Evolutionary conservation across 2,113 vertebrate genomes (phyloP).

Genomic region (Macroglossus sobrinus): DNA sequence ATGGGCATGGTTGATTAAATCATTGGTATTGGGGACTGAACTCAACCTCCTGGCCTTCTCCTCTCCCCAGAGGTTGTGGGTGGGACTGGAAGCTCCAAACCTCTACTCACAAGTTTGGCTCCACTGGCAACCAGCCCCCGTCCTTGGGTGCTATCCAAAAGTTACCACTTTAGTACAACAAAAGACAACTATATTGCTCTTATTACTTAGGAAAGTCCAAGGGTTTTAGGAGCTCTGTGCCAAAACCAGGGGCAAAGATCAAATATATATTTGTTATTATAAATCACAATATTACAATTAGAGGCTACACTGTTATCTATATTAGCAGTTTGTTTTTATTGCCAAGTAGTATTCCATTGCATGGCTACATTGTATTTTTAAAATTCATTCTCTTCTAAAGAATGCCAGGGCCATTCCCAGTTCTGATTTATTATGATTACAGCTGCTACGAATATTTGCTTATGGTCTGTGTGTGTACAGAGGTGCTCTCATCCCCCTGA

Average conservation of each 20-base stretch:
- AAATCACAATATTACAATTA: not conserved
- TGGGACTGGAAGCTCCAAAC: not conserved
- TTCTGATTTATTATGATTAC: not conserved
- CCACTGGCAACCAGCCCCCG: not conserved
- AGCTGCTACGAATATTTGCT: not conserved
- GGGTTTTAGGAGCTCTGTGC: not conserved
- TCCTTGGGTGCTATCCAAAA: not conserved
- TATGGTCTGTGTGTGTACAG: not conserved
- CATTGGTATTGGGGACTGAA: not conserved
- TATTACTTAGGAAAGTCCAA: not conserved
- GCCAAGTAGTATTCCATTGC: not conserved
- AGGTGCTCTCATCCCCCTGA: not conserved
- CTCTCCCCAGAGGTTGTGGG: not conserved
- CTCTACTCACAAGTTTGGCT: not conserved
- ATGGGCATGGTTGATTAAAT: not conserved
- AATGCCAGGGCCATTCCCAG: not conserved
- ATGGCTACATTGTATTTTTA: not conserved
- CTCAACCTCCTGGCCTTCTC: not conserved
- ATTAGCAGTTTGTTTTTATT: not conserved
- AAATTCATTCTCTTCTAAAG: not conserved
- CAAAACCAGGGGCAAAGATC: not conserved
- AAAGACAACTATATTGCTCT: not conserved
- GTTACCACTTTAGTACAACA: not conserved
- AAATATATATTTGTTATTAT: not conserved
- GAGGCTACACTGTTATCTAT: not conserved